phyloP scores from a whole-genome alignment of 2,888 invertebrate species.

The Andrena hattorfiana region DNA sequence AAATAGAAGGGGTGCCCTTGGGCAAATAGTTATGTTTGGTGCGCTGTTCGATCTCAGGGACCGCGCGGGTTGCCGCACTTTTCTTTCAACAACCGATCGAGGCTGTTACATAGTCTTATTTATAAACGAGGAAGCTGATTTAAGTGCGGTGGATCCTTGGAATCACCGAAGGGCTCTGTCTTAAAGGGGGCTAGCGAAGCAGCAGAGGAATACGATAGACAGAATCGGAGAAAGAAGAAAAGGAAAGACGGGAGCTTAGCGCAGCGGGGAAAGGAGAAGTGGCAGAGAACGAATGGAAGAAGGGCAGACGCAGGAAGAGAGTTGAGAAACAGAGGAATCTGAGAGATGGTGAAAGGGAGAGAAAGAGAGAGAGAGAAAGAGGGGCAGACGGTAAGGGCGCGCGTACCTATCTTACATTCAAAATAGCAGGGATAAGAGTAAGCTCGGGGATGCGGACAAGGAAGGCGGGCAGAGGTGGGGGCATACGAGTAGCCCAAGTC shows the following conservation, averaged over 20 bases:
- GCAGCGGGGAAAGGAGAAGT: not conserved
- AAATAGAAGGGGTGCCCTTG: conserved; percentile 83
- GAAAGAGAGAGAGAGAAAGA: not conserved
- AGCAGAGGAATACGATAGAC: not conserved
- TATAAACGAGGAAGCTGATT: conserved; percentile 80
- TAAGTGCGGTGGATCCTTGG: conserved; percentile 75
- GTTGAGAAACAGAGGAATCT: not conserved
- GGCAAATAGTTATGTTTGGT: conserved; percentile 83
- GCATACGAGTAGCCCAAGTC: conserved; percentile 59
- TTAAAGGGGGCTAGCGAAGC: not conserved
- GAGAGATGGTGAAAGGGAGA: not conserved
- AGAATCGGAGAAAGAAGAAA: not conserved
- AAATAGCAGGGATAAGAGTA: conserved; percentile 80
- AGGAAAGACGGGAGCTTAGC: not conserved
- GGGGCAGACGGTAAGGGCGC: not conserved
- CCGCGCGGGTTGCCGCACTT: not conserved
- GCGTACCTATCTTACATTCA: conserved; percentile 80
- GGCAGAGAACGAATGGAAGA: not conserved
- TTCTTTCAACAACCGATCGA: conserved; percentile 9
- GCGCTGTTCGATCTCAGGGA: conserved; percentile 42
- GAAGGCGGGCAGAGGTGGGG: conserved; percentile 45
- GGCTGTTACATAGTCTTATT: conserved; percentile 72
- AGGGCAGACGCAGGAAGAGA: conserved; percentile 12
- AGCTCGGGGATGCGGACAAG: conserved; percentile 67
- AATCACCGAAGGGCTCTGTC: conserved; percentile 78